These are phyloP conservation scores for Atethmia centrago DNA, from an alignment of 2,888 invertebrate genomes.

Conservation along the genomic window DNA sequence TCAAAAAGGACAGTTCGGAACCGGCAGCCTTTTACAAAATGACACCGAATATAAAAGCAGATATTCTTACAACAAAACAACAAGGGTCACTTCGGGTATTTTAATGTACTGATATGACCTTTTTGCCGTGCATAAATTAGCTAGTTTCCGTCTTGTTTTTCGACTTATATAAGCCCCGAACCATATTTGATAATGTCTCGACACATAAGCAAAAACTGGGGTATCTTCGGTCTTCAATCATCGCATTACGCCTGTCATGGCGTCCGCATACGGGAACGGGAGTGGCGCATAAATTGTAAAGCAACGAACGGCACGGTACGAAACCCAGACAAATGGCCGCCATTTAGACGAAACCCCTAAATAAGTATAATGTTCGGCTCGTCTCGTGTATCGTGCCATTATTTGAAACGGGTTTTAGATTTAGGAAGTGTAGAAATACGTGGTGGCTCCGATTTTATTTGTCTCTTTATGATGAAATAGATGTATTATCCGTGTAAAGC, in stretches of 20 bases:
- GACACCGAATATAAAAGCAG: slow-evolving; percentile 14
- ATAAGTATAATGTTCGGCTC: slow-evolving; percentile 57
- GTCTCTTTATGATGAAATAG: slow-evolving; percentile 20
- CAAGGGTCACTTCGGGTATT: slow-evolving; percentile 32
- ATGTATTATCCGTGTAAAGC: slow-evolving; percentile 3
- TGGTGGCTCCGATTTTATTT: slow-evolving; percentile 27
- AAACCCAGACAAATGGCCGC: slow-evolving; percentile 61
- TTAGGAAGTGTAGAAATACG: slow-evolving; percentile 29
- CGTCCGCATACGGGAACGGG: slow-evolving; percentile 47
- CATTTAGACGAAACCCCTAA: slow-evolving; percentile 59
- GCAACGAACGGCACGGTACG: slow-evolving; percentile 44
- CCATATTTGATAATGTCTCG: slow-evolving; percentile 45
- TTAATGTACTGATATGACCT: slow-evolving; percentile 42
- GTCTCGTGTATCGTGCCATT: slow-evolving; percentile 40
- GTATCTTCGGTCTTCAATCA: slow-evolving; percentile 62
- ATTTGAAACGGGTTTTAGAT: slow-evolving; percentile 47
- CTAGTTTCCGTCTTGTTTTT: slow-evolving; percentile 39
- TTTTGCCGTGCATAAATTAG: slow-evolving; percentile 48
- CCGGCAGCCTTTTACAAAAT: slow-evolving; percentile 12
- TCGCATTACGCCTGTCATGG: slow-evolving; percentile 61
- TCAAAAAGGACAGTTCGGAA: slow-evolving; percentile 20
- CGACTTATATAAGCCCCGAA: slow-evolving; percentile 30
- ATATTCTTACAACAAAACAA: slow-evolving; percentile 32
- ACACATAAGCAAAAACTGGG: slow-evolving; percentile 49
- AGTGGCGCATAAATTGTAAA: slow-evolving; percentile 58